Conservation (phyloP, 2,113 vertebrate genomes). For the Eurystomus gularis region DNA sequence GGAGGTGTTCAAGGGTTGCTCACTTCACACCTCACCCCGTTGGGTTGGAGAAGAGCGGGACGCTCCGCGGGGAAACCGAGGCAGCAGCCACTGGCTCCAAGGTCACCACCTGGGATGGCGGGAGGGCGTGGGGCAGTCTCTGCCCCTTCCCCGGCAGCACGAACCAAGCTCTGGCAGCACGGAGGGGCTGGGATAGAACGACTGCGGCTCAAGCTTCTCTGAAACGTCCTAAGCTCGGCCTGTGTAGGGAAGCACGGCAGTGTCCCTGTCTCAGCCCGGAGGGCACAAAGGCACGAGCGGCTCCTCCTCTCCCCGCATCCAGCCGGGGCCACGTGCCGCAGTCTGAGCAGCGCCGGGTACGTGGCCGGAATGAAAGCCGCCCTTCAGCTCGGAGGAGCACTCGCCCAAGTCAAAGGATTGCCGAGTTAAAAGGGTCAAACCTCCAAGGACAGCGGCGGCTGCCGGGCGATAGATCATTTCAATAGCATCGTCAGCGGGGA, state of each 20-base stretch:
- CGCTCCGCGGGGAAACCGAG: neutral
- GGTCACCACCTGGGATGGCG: neutral
- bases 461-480: conserved; percentile 67
- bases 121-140: neutral
- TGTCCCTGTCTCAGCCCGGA: neutral
- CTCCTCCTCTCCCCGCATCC: conserved; percentile 23
- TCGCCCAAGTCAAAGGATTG: conserved; percentile 39
- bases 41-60: neutral
- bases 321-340: conserved; percentile 33
- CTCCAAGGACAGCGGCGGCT: conserved; percentile 71
- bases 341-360: conserved; percentile 42
- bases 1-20: neutral
- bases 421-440: conserved; percentile 66
- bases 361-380: conserved; percentile 65
- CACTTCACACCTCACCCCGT: neutral
- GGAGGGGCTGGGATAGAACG: neutral
- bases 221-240: conserved; percentile 23
- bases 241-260: neutral
- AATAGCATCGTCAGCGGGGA: conserved; percentile 71
- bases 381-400: neutral
- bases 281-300: conserved; percentile 34
- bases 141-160: neutral
- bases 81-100: neutral
- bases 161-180: neutral
- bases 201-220: conserved; percentile 23